Conservation (phyloP, 2,888 invertebrate genomes). For the Harpalus rubripes region DNA sequence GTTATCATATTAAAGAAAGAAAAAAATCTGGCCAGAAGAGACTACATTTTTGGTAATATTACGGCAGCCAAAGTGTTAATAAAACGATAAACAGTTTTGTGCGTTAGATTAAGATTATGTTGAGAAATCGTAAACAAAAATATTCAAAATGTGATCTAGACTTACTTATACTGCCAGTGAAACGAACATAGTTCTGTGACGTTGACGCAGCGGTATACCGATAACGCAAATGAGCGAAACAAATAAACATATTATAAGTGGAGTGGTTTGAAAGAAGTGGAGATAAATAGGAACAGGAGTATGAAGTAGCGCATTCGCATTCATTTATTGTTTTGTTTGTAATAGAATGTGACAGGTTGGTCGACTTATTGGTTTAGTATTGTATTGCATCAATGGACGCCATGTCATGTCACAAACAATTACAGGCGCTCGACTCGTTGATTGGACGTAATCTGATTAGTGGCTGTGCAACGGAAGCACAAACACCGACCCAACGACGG, state of each 20-base stretch:
- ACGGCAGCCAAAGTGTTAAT: no score
- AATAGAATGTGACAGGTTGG: conserved; percentile 73
- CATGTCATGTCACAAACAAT: conserved; percentile 76
- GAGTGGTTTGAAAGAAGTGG: background rate
- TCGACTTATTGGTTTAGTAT: conserved; percentile 75
- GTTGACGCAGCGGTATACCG: no score
- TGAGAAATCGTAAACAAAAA: no score
- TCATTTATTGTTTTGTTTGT: conserved; percentile 65
- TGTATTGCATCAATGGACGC: conserved; percentile 74
- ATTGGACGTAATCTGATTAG: conserved; percentile 77
- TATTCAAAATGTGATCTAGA: no score
- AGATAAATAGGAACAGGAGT: background rate
- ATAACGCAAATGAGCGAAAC: no score
- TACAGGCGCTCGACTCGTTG: conserved; percentile 76
- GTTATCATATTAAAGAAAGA: no score
- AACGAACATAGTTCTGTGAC: no score
- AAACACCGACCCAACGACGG: conserved; percentile 74
- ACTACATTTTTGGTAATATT: no score
- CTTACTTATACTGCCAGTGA: no score
- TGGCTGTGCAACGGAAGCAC: conserved; percentile 76
- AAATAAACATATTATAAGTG: background rate
- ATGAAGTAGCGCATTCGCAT: conserved; percentile 22
- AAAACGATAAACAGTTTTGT: no score
- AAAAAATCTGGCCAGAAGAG: no score
- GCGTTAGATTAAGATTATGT: no score